Evolutionary conservation across 2,113 vertebrate genomes (phyloP).

Genomic region (Coregonus clupeaformis): DNA sequence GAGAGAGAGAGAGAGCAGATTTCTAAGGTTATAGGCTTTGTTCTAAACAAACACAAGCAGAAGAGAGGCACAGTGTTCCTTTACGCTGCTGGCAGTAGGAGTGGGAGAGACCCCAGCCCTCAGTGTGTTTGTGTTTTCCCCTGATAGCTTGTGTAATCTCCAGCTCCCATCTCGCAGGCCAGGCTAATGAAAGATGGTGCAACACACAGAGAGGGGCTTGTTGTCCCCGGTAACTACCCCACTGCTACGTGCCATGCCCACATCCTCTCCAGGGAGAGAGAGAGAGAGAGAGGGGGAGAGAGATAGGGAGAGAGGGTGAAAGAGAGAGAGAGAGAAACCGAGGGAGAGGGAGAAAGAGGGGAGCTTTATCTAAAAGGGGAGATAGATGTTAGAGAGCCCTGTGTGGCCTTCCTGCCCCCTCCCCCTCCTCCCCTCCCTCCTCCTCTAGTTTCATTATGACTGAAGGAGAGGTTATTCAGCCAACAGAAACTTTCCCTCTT

Average conservation of each 20-base stretch:
- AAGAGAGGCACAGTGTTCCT: conserved; percentile 49
- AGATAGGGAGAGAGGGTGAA: no score
- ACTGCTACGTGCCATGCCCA: conserved; percentile 48
- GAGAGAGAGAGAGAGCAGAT: conserved; percentile 51
- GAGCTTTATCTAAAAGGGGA: no score
- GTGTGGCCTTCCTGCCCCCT: conserved; percentile 39
- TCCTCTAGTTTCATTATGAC: conserved; percentile 23
- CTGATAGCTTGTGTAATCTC: conserved; percentile 33
- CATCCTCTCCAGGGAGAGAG: conserved; percentile 52
- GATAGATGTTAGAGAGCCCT: background rate
- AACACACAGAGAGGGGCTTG: conserved; percentile 62
- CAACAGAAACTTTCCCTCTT: conserved; percentile 38
- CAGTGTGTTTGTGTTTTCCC: conserved; percentile 3
- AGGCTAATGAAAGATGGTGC: conserved; percentile 29
- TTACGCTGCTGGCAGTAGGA: conserved; percentile 10
- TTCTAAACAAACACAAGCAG: conserved; percentile 44
- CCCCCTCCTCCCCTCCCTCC: background rate
- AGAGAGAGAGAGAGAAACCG: conserved; percentile 36
- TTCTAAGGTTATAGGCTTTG: conserved; percentile 46
- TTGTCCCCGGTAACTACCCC: conserved; percentile 51
- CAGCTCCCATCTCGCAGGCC: conserved; percentile 17
- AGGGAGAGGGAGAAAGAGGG: background rate
- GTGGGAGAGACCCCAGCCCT: conserved; percentile 5
- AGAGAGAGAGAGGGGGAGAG: background rate
- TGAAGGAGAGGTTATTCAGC: conserved; percentile 34